Base-by-base conservation (phyloP, 2,888 invertebrate species). In the Hirudinaria manillensis region DNA sequence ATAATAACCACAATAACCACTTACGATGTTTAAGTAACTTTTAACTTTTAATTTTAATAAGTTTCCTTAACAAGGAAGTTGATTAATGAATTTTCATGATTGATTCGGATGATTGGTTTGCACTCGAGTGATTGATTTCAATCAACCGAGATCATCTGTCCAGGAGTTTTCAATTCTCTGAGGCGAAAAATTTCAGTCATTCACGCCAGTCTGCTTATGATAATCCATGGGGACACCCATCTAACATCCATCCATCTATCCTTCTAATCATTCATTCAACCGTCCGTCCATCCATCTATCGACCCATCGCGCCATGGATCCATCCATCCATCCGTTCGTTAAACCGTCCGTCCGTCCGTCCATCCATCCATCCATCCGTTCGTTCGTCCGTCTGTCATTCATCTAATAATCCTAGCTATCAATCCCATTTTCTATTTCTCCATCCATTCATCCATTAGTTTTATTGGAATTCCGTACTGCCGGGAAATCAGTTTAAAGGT, bases 201-300 rank as follows among this genome's bases (percentile, higher is more conserved):
- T 21, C 29, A 61, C 29, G 24, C 27, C 61, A 24, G 7, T 61
- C 29, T 61, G 24, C 27, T 27, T 61, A 21, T 19, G 61, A 61
- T 61, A 61, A 61, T 61, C 61, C 24, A 1, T 61, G 7, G 2
- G 61, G 24, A 61, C 61, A 61, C 21, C 19, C n/a, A 61, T 61
- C 61, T n/a, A n/a, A n/a, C 61, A 56, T 56, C 61, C 61, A 61
- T 61, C 61, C 61, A 61, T 61, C 29, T 10, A 61, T 61, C 61
- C 61, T 19, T 61, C 61, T n/a, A 1, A 19, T 29, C 61, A 61
- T 61, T 29, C 61, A 2, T 61, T n/a, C 61, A 61, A 19, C 61
- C 3, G 21, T 61, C 61, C 61, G 1, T 1, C 61, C 61, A 61
- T 61, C 61, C 61, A 61, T 61, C 61, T n/a, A 53, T 53, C 53